phyloP scores from a whole-genome alignment of 2,113 vertebrate species.

The Vombatus ursinus region DNA sequence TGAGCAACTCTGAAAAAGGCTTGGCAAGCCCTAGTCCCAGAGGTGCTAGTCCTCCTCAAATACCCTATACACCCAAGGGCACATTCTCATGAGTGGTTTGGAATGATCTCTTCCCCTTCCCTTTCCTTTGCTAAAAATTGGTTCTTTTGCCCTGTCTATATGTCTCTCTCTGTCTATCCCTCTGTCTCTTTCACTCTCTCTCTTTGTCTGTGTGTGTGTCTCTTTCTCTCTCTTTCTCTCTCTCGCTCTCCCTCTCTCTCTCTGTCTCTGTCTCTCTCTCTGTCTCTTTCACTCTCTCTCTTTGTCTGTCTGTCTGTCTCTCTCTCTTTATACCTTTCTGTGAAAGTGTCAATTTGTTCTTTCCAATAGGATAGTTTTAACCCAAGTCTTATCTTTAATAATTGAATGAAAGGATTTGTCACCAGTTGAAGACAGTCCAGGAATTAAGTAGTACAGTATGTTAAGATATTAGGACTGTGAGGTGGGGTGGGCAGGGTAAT shows the following conservation, averaged over 20 bases:
- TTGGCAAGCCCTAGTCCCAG: not conserved
- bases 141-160: not conserved
- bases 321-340: not conserved
- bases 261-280: too few species aligned
- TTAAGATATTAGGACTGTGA: not conserved
- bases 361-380: not conserved
- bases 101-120: not conserved
- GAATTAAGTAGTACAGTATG: not conserved
- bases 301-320: too few species aligned
- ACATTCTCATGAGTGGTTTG: not conserved
- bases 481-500: not conserved
- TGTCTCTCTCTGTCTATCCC: too few species aligned
- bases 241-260: too few species aligned
- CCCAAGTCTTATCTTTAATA: not conserved
- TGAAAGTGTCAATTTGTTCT: not conserved
- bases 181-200: too few species aligned
- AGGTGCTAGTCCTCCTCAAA: not conserved
- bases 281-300: too few species aligned
- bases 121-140: not conserved
- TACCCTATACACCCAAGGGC: not conserved
- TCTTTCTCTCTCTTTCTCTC: too few species aligned
- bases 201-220: too few species aligned
- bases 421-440: not conserved
- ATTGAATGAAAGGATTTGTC: not conserved
- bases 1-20: not conserved